Evolutionary conservation across 2,113 vertebrate genomes (phyloP).

Genomic region (Lichenostomus cassidix): DNA sequence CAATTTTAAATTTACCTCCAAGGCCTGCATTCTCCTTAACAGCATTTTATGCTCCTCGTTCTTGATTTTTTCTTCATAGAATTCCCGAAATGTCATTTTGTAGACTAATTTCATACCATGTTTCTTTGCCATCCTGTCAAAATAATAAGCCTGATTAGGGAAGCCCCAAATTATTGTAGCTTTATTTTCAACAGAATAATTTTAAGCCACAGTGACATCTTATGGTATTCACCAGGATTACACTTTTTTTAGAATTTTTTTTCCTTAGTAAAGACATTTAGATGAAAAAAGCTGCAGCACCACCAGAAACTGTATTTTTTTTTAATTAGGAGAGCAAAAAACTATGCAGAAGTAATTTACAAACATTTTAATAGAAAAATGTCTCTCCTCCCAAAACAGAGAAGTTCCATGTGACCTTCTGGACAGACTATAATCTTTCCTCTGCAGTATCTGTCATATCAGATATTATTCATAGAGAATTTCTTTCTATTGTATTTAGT

Average conservation of each 20-base stretch:
- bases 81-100: constrained; percentile 90
- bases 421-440: background rate
- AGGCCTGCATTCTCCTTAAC: constrained; percentile 89
- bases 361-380: background rate
- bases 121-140: constrained; percentile 89
- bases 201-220: constrained; percentile 58
- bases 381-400: background rate
- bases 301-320: background rate
- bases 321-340: background rate
- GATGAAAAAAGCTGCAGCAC: background rate
- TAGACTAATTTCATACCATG: constrained; percentile 92
- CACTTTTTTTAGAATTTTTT: background rate
- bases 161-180: background rate
- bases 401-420: background rate
- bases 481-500: background rate
- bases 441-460: background rate
- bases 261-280: background rate
- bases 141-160: constrained; percentile 14
- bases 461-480: background rate
- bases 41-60: constrained; percentile 84
- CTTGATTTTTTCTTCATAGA: constrained; percentile 90
- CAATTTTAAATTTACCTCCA: constrained; percentile 80
- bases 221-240: constrained; percentile 13
- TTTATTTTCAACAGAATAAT: background rate
- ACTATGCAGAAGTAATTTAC: background rate